A percentile compares a stretch with the other conserved stretches of the same genome.
These are phyloP conservation scores for Clarias magur DNA, from an alignment of 2,113 vertebrate genomes.

Conservation along the genomic window DNA sequence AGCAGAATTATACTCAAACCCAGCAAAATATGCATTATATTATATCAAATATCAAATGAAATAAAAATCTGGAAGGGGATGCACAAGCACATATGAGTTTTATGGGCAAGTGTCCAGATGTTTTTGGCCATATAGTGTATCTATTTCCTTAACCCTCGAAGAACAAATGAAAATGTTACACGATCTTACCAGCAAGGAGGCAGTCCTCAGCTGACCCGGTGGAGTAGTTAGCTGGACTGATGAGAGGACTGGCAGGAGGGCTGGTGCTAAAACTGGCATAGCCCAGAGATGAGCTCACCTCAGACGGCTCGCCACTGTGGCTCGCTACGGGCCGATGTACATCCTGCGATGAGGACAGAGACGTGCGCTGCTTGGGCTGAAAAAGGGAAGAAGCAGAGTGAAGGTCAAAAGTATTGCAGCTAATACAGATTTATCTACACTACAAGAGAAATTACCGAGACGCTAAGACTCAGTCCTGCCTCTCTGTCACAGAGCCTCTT, in stretches of 20 bases:
- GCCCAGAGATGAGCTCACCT: conserved; percentile 88
- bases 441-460: neutral
- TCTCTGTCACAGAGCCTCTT: neutral
- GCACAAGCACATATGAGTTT: neutral
- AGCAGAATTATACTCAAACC: neutral
- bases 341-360: conserved; percentile 91
- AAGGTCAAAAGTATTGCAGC: neutral
- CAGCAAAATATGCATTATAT: neutral
- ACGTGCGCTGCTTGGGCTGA: conserved; percentile 93
- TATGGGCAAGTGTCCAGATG: neutral
- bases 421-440: neutral
- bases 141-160: neutral
- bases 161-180: neutral
- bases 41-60: neutral
- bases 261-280: conserved; percentile 87
- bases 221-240: conserved; percentile 84
- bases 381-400: conserved; percentile 48
- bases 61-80: neutral
- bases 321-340: conserved; percentile 81
- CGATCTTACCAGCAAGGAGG: conserved; percentile 71
- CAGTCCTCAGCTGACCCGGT: conserved; percentile 76
- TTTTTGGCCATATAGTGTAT: neutral
- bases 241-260: conserved; percentile 77
- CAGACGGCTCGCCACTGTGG: conserved; percentile 89
- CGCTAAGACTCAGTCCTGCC: neutral